Base-by-base conservation (phyloP, 2,888 invertebrate genomes). In the Thera obeliscata region DNA sequence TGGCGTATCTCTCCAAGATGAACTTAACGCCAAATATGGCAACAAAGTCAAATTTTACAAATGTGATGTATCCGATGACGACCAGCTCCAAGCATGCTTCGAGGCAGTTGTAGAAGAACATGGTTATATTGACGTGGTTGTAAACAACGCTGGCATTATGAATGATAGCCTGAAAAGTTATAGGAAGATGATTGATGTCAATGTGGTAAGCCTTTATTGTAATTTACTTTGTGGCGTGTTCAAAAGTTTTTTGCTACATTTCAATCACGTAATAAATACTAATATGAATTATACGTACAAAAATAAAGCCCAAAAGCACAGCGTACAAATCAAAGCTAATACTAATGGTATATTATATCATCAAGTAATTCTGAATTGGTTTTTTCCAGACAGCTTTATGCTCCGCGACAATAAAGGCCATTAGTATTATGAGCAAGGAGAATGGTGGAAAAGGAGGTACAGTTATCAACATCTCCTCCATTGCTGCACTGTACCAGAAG, bases 71-170 rank as follows among this genome's bases (percentile, higher is more conserved):
- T 80, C 86, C 2, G 74, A 83, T 58, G 84, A 85, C 2, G 78
- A 80, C 0, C 71, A 81, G 56, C 70, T 88, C 0, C 57, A 77
- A 6, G 78, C 69, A 3, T 80, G 76, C 12, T 83, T 81, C 55
- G 76, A 84, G 6, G 70, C 70, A 2, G 79, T 83, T 0, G 58
- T 78, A 2, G 71, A 77, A 5, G 78, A 83, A n/a, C 74, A 82
- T 33, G 83, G 82, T 0, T 77, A 78, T 36, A 74, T 87, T 2
- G 87, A 87, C 55, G 74, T 82, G 1, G 82, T 88, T 3, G 67
- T 82, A 4, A 87, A 88, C 60, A 85, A 84, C 49, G 85, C 85
- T 55, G 85, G 82, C 0, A 79, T 88, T 4, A 82, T 85, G 81
- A 85, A 85, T 52, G 87, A 87, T 43, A 73, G 74, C 3, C 66